phyloP scores from a whole-genome alignment of 2,888 invertebrate species.

The Lasioglossum malachurum region DNA sequence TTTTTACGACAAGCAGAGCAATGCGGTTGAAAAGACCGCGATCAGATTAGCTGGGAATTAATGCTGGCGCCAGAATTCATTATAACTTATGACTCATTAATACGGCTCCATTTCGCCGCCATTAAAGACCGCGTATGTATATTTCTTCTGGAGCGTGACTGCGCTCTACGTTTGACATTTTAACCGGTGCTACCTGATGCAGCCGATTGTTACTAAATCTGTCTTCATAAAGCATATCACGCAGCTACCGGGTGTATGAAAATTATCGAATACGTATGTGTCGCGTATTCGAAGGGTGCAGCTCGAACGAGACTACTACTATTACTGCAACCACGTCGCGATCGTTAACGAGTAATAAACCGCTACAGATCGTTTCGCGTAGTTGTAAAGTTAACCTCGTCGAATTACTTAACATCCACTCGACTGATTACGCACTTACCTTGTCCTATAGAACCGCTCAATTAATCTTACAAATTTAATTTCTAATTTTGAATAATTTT shows the following conservation, averaged over 20 bases:
- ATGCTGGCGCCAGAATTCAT: constrained; percentile 65
- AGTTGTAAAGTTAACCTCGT: background rate
- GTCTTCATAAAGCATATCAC: background rate
- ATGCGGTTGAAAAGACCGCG: constrained; percentile 51
- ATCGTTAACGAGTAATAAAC: background rate
- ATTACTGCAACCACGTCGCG: background rate
- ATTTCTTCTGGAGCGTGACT: constrained; percentile 44
- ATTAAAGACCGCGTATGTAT: constrained; percentile 43
- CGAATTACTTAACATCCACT: background rate
- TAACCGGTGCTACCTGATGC: constrained; percentile 29
- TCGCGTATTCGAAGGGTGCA: background rate
- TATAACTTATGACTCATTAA: constrained; percentile 61
- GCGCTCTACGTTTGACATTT: constrained; percentile 40
- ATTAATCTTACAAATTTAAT: too few species aligned
- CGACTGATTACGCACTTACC: background rate
- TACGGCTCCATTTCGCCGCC: constrained; percentile 43
- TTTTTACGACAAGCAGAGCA: constrained; percentile 51
- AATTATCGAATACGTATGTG: background rate
- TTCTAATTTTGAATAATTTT: background rate
- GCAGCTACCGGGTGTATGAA: background rate
- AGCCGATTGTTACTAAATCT: constrained; percentile 37
- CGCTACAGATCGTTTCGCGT: background rate
- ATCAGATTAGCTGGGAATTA: constrained; percentile 55
- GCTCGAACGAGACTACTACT: background rate
- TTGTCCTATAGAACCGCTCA: background rate